These are phyloP conservation scores for Furnarius figulus DNA, from an alignment of 2,113 vertebrate genomes.

Conservation along the genomic window DNA sequence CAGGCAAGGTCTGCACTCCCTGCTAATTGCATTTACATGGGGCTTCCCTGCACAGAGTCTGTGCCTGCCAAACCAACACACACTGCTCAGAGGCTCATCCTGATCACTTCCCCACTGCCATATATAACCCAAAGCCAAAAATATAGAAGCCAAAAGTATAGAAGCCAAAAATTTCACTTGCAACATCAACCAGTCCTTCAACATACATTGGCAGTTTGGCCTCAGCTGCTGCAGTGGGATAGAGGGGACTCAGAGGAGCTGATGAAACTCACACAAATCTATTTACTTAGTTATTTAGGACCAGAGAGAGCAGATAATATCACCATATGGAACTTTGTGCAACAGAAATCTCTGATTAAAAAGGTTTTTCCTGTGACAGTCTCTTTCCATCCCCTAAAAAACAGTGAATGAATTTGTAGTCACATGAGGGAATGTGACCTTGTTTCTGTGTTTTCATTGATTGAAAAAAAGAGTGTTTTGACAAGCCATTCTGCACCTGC, in stretches of 20 bases:
- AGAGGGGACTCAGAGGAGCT: background rate
- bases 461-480: background rate
- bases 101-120: background rate
- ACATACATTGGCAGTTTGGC: background rate
- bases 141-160: background rate
- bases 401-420: background rate
- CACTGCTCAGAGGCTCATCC: background rate
- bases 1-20: background rate
- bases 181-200: background rate
- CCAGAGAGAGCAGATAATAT: background rate
- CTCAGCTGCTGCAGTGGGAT: background rate
- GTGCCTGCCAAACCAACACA: background rate
- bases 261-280: background rate
- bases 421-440: background rate
- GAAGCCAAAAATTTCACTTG: background rate
- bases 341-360: background rate
- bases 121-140: fast-evolving
- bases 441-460: background rate
- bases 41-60: background rate
- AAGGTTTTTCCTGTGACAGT: background rate
- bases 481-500: background rate
- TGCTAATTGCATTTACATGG: too few relatives aligned
- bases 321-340: background rate
- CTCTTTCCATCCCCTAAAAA: background rate
- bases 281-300: background rate